Evolutionary conservation across 2,888 invertebrate genomes (phyloP), one percentile per base, ranked within the genome.

Genomic region (Spatulosminthurus flaviceps): DNA sequence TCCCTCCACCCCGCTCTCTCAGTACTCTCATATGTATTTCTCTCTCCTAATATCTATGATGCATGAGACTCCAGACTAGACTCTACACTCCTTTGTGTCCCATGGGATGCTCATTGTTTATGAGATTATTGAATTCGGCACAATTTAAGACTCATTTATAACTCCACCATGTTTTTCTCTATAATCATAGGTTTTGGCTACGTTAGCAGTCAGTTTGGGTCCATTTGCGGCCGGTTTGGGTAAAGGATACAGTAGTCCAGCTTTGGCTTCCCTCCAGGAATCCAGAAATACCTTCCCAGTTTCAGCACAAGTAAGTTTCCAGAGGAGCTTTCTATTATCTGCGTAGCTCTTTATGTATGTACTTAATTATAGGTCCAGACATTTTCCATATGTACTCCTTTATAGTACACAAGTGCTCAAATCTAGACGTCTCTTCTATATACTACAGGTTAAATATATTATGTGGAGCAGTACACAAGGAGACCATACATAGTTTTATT

Each of bases 161-260:
- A 51, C 16, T 51, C 51, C n/a, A 19, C 7, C n/a, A 13, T 51
- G 51, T 51, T 51, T 51, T 51, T n/a, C 51, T 51, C 51, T 51
- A 51, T 51, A 51, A 51, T 51, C 5, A 1, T 90, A 94, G 92
- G 91, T 94, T 83, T 88, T 93, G 86, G 94, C 94, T 72, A 93
- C 94, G 1, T 88, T 94, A 72, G 94, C 93, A 0, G 92, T 94
- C 70, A 93, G 93, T 5, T 90, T 94, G 86, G 94, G 94, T 16
- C 93, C 94, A 24, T 91, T 94, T 85, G 92, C 94, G 2, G 93
- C 93, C 0, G 94, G 94, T 0, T 90, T 94, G 77, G 93, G 93
- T 82, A 94, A 94, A 87, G 94, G 94, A 13, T 94, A 94, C 90
- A 93, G 93, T 88, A 93, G 93, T 0, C 94, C 94, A 0, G 94